Evolutionary conservation across 2,888 invertebrate species (phyloP).

Genomic region (Lochmaea crataegi): DNA sequence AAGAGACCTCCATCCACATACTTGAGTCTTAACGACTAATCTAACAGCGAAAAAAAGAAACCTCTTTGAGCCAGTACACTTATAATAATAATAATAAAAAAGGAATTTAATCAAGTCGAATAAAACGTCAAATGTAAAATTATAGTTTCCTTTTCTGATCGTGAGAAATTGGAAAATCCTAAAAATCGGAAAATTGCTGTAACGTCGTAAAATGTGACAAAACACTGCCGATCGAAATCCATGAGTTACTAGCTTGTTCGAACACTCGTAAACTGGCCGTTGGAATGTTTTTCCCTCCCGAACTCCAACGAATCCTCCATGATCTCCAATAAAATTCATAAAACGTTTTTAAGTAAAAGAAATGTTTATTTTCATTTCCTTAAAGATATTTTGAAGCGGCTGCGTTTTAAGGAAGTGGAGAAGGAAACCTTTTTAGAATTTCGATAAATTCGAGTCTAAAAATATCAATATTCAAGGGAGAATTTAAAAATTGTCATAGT

Average conservation of each 20-base stretch:
- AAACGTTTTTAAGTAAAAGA: constrained; percentile 30
- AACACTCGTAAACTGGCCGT: constrained; percentile 34
- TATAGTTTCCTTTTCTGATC: constrained; percentile 34
- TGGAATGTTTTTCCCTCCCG: constrained; percentile 14
- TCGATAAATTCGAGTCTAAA: no score
- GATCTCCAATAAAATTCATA: constrained; percentile 32
- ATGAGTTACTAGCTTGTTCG: constrained; percentile 37
- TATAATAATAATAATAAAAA: no score
- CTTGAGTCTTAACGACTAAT: no score
- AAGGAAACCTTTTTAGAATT: no score
- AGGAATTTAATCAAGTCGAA: constrained; percentile 25
- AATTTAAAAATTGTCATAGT: no score
- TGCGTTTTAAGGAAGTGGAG: no score
- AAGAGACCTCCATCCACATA: no score
- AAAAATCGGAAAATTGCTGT: constrained; percentile 18
- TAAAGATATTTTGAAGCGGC: no score
- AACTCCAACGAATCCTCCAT: not conserved
- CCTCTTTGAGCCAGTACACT: no score
- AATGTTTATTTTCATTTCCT: constrained; percentile 22
- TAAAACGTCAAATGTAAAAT: constrained; percentile 30
- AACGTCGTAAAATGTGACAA: constrained; percentile 37
- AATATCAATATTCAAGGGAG: no score
- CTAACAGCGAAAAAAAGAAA: no score
- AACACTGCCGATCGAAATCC: constrained; percentile 31
- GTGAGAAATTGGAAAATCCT: constrained; percentile 26